Base-by-base conservation (phyloP, 2,888 invertebrate species). In the Sycophila texana region DNA sequence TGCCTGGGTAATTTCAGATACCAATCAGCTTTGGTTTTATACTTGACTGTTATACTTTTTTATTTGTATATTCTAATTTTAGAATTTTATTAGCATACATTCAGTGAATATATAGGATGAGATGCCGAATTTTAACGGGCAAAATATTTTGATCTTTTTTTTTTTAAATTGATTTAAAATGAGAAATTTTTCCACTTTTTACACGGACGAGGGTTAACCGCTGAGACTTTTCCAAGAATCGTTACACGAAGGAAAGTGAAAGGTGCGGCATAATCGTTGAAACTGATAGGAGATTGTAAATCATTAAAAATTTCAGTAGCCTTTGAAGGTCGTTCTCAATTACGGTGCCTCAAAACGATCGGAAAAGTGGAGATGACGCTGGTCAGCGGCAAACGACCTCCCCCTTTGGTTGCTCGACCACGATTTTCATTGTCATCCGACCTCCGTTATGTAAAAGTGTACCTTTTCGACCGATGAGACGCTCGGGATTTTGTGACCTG, bases 401-500 rank as follows among this genome's bases (percentile, higher is more conserved):
- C 57, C 20, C 57, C 57, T 5, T 26, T 26, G 26, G 20, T 51
- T 10, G 49, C 60, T 13, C 16, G 20, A 26, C 49, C 57, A 68
- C 47, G 39, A 65, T 77, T 74, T 26, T 63, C 55, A 67, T 74
- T 71, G 80, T 77, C 74, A 67, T 72, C 22, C n/a, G n/a, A 55
- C 7, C 55, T 4, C 20, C 57, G 77, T 79, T 81, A 71, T 71
- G 74, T 74, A 74, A 74, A 71, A 79, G 47, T 71, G 18, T 60
- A 53, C 66, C 66, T 72, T 73, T 65, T 30, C 66, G 73, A 60
- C 63, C 75, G 73, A 39, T 39, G 75, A 77, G 82, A 75, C 82
- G 85, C 81, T 83, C 83, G 63, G 82, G 77, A 85, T 86, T 86
- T 85, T 83, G 39, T 39, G 82, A 83, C 85, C 83, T 82, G 85